phyloP scores from a whole-genome alignment of 2,888 invertebrate genomes.

The Argyresthia albistria region DNA sequence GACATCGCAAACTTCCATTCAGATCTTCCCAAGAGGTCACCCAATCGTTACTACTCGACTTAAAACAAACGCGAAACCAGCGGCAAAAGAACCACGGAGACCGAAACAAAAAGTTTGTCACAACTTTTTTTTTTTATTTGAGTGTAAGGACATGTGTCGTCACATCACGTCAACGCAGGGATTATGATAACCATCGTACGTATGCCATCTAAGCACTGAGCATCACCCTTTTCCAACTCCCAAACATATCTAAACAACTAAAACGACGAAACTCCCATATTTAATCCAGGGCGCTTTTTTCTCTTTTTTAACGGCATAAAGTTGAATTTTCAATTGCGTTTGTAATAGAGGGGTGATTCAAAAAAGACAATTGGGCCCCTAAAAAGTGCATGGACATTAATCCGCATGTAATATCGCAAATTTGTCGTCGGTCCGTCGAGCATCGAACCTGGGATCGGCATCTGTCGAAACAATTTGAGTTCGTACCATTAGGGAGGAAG shows the following conservation, averaged over 20 bases:
- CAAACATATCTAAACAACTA: no score
- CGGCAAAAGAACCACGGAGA: neutral
- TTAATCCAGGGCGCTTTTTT: no score
- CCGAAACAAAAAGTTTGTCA: neutral
- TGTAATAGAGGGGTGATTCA: conserved; percentile 32
- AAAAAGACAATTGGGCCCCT: conserved; percentile 72
- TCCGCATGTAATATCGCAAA: conserved; percentile 71
- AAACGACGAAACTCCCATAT: no score
- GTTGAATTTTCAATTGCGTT: conserved; percentile 15
- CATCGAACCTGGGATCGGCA: conserved; percentile 48
- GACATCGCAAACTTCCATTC: conserved; percentile 5
- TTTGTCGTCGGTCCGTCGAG: conserved; percentile 59
- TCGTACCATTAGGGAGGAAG: conserved; percentile 43
- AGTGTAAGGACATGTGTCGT: conserved; percentile 69
- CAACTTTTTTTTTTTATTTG: conserved; percentile 19
- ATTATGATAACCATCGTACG: conserved; percentile 72
- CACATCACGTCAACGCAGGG: conserved; percentile 71
- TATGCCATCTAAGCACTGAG: conserved; percentile 62
- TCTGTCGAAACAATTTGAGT: conserved; percentile 57
- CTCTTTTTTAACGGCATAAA: conserved; percentile 9
- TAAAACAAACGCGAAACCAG: neutral
- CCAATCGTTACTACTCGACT: neutral
- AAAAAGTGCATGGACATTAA: conserved; percentile 69
- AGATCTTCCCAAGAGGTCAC: conserved; percentile 41
- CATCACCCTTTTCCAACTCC: conserved; percentile 67